Base-by-base conservation (phyloP, 2,113 vertebrate species). In the Addax nasomaculatus region DNA sequence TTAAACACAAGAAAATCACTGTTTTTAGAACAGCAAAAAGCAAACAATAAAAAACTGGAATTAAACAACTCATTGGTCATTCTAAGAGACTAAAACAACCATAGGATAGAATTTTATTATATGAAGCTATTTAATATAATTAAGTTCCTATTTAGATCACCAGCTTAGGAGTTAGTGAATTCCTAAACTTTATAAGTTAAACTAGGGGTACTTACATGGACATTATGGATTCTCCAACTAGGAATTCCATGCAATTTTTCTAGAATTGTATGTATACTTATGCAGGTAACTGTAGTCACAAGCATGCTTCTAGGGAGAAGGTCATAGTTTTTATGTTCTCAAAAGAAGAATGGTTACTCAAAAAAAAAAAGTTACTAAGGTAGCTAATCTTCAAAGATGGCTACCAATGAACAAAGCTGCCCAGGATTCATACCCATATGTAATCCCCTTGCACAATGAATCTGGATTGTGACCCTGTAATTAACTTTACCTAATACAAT, bases 121-220 rank as follows among this genome's bases (percentile, higher is more conserved):
- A 70, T 73, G 23, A n/a, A 90, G 25, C 16, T 78, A 67, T 62
- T 94, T 57, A 86, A 79, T 85, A 39, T 73, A 86, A 92, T 86
- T 73, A 84, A 93, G 36, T 87, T 76, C 91, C 62, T 87, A 94
- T 78, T 86, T 83, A 91, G 89, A 95, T 81, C 55, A 93, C 45
- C 81, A 89, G 60, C 3, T 62, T 79, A 55, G 16, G 21, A 92
- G 57, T 96, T 93, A 57, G 23, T 89, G 67, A 95, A 97, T 64
- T 89, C 39, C 45, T 92, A 62, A 97, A 81, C 73, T 60, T 45
- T 36, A 49, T 27, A n/a, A 89, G 47, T 86, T 80, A 89, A 53
- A 95, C 9, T 30, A 85, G 36, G 17, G 1, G 51, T 84, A 67
- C 15, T 67, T 93, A 95, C 53, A 16, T 43, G 30, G 51, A 78